Base-by-base conservation (phyloP, 1,140 invertebrate species). In the Octopus bimaculoides region DNA sequence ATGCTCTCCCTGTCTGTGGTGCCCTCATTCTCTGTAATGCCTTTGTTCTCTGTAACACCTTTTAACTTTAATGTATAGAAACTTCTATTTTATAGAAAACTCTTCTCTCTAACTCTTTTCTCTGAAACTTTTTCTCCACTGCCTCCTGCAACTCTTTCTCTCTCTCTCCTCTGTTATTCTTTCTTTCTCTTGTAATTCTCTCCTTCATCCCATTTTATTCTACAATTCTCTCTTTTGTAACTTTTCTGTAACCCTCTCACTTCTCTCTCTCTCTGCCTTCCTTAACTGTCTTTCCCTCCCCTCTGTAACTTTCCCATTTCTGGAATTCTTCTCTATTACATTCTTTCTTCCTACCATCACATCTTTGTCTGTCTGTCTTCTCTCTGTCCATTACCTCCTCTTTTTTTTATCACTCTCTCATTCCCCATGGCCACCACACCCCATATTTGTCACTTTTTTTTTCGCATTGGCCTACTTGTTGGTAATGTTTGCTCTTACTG, bases 91-190 rank as follows among this genome's bases (percentile, higher is more conserved):
- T 41, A 41, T 41, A 41, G 26, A 41, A 41, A 41, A 41, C 26
- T 41, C 56, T 12, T 61, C 56, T 61, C 56, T 61, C 56, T 61
- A 9, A 12, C 56, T 61, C 17, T 17, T 17, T 17, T 17, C 9
- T 61, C 56, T 61, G 9, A 9, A 12, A 9, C 56, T 55, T 26
- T 56, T 78, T 56, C 71, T 54, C 52, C 41, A n/a, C 71, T 69
- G 41, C 52, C 73, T 66, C 71, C 76, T 80, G 52, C 54, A 20
- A 54, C 69, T 53, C 52, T 73, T 69, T 74, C 66, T 53, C 66
- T 54, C 78, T 74, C 26, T 54, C 69, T 52, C 71, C n/a, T 4
- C 52, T 52, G n/a, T 52, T 54, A 26, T 17, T 5, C 61, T 61
- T 55, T n/a, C 41, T n/a, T 26, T 74, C 9, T 9, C n/a, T 10